phyloP scores from a whole-genome alignment of 2,888 invertebrate species.

The Chymomyza fuscimana region DNA sequence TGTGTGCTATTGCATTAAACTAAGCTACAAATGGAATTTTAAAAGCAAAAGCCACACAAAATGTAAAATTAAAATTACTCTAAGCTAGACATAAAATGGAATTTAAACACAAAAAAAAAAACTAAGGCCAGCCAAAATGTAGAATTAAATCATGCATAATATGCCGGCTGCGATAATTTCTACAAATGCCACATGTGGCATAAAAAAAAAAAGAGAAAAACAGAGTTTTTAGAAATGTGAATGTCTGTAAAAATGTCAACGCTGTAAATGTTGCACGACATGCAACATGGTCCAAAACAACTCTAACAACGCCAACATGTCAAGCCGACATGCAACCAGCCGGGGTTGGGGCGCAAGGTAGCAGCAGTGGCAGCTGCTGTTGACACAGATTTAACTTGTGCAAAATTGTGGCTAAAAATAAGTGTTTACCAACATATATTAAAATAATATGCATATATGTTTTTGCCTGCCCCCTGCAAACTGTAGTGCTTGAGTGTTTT shows the following conservation, averaged over 20 bases:
- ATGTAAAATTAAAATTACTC: constrained; percentile 51
- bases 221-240: background rate
- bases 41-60: constrained; percentile 23
- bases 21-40: background rate
- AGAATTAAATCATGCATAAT: constrained; percentile 60
- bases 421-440: constrained; percentile 58
- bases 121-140: constrained; percentile 33
- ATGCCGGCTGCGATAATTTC: constrained; percentile 31
- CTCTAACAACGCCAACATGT: constrained; percentile 41
- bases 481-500: constrained; percentile 7
- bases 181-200: constrained; percentile 8
- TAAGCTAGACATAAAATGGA: background rate
- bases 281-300: constrained; percentile 61
- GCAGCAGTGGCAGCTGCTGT: constrained; percentile 47
- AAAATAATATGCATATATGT: constrained; percentile 39
- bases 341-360: constrained; percentile 5
- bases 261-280: constrained; percentile 36
- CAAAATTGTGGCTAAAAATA: constrained; percentile 61
- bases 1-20: background rate
- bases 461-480: background rate
- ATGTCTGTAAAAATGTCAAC: constrained; percentile 56
- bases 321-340: constrained; percentile 53
- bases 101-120: background rate
- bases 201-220: background rate
- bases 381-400: constrained; percentile 59